A percentile compares a stretch with the other conserved stretches of the same genome.
These are phyloP conservation scores for Rhagonycha lutea DNA, from an alignment of 2,888 invertebrate species.

Conservation along the genomic window DNA sequence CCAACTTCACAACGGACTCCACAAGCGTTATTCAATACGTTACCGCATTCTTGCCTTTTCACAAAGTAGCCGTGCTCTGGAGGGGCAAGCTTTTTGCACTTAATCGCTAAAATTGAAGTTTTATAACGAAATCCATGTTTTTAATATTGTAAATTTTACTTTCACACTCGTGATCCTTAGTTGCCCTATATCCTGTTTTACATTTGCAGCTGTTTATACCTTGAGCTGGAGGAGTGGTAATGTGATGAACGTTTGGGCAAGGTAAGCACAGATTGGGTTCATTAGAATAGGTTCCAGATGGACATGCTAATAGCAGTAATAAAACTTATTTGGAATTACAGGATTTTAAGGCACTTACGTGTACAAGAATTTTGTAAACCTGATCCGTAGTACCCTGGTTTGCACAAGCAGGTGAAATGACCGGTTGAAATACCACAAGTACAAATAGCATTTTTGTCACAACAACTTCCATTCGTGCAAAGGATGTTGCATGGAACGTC, in stretches of 20 bases:
- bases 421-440: slow-evolving; percentile 71
- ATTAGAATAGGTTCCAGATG: slow-evolving; percentile 68
- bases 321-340: background rate
- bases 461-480: slow-evolving; percentile 60
- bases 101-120: slow-evolving; percentile 54
- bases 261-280: slow-evolving; percentile 56
- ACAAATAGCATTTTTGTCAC: slow-evolving; percentile 65
- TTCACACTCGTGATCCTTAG: slow-evolving; percentile 59
- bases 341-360: slow-evolving; percentile 54
- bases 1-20: slow-evolving; percentile 70
- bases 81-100: slow-evolving; percentile 61
- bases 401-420: slow-evolving; percentile 70
- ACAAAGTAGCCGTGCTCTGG: slow-evolving; percentile 72
- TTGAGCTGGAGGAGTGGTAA: slow-evolving; percentile 61
- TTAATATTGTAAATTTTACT: slow-evolving; percentile 49
- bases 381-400: slow-evolving; percentile 67
- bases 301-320: slow-evolving; percentile 60
- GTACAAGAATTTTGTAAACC: slow-evolving; percentile 64
- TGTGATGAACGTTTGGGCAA: slow-evolving; percentile 69
- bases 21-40: slow-evolving; percentile 72
- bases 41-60: slow-evolving; percentile 62
- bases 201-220: slow-evolving; percentile 64
- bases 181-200: slow-evolving; percentile 62
- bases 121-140: background rate
- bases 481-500: slow-evolving; percentile 59